Evolutionary conservation across 2,797 vertebrate species (phyloP).

Genomic region (Siniperca obscura): DNA sequence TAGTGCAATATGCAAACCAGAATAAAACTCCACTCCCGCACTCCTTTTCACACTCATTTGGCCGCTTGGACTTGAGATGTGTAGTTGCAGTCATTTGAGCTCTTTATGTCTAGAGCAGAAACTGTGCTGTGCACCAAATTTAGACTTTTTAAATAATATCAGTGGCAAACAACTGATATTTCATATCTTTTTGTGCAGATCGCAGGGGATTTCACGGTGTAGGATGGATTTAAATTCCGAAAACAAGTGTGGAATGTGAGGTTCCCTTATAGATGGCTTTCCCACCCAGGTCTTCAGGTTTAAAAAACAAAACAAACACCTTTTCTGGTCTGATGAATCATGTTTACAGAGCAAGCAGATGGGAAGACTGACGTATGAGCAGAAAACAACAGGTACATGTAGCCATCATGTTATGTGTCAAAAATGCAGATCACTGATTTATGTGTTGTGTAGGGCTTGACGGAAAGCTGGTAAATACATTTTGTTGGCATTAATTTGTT

Average conservation of each 20-base stretch:
- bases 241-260: not conserved
- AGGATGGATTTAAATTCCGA: slow-evolving; percentile 6
- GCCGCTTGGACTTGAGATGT: slow-evolving; percentile 13
- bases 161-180: slow-evolving; percentile 16
- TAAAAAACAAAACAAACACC: not conserved
- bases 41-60: slow-evolving; percentile 3
- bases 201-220: not conserved
- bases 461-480: slow-evolving; percentile 18
- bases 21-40: not conserved
- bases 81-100: slow-evolving; percentile 1
- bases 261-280: not conserved
- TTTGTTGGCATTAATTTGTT: slow-evolving; percentile 19
- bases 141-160: not conserved
- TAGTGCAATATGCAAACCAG: not conserved
- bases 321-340: slow-evolving; percentile 9
- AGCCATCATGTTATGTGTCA: slow-evolving; percentile 26
- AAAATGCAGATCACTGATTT: slow-evolving; percentile 13
- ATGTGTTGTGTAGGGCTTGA: slow-evolving; percentile 4
- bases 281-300: not conserved
- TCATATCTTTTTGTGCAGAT: not conserved
- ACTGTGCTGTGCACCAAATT: not conserved
- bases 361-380: not conserved
- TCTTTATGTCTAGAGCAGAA: slow-evolving; percentile 1
- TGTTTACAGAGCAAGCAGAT: slow-evolving; percentile 15
- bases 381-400: slow-evolving; percentile 1